These are phyloP conservation scores for Melanostigma gelatinosum DNA, from an alignment of 2,113 vertebrate species.

Conservation along the genomic window DNA sequence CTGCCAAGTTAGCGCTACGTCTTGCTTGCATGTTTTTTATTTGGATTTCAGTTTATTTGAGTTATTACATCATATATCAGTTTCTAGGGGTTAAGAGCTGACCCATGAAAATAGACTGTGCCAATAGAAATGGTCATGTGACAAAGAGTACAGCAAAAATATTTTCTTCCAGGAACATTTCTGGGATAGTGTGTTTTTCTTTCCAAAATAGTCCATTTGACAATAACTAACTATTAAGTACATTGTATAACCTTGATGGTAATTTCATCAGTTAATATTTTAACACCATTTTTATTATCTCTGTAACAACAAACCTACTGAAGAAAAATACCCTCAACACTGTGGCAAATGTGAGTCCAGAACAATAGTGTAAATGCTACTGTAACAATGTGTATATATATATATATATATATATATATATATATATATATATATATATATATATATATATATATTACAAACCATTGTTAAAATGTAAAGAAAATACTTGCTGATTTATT, in stretches of 20 bases:
- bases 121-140: not conserved
- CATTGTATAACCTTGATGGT: not conserved
- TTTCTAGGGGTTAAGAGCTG: not conserved
- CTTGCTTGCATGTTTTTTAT: slow-evolving; percentile 8
- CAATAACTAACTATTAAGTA: not conserved
- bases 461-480: not conserved
- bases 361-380: not conserved
- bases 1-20: not conserved
- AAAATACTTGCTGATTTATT: not conserved
- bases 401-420: not conserved
- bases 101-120: not conserved
- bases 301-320: slow-evolving; percentile 19
- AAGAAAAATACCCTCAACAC: slow-evolving; percentile 1
- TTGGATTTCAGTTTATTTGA: slow-evolving; percentile 11
- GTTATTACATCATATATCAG: not conserved
- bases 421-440: not conserved
- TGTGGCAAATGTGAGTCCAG: slow-evolving; percentile 1
- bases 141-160: not conserved
- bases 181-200: not conserved
- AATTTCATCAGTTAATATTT: slow-evolving; percentile 11
- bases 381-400: not conserved
- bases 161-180: not conserved
- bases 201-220: not conserved
- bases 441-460: not conserved
- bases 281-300: slow-evolving; percentile 5